phyloP scores from a whole-genome alignment of 30 jellyfish, hydroid and myxozoan genomes.

The Aurelia sp. region DNA sequence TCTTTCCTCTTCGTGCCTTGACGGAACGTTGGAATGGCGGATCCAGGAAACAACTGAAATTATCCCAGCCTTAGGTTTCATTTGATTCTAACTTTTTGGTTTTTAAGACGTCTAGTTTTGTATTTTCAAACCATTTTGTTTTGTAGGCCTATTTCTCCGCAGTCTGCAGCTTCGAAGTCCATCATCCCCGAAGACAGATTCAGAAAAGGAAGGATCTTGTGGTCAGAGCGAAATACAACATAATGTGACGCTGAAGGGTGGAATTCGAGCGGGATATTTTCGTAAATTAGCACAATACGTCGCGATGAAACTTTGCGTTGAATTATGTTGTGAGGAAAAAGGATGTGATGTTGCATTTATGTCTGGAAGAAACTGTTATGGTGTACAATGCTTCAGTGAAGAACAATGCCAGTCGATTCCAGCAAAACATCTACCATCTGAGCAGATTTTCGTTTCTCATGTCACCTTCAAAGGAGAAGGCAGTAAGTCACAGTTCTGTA shows the following conservation, averaged over 20 bases:
- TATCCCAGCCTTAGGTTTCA: too few species aligned
- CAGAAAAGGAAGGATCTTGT: conserved; percentile 87
- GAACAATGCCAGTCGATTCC: conserved; percentile 94
- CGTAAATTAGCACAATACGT: conserved; percentile 98
- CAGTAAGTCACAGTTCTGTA: conserved; percentile 47
- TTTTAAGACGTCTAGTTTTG: too few species aligned
- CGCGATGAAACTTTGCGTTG: conserved; percentile 96
- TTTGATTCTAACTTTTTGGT: too few species aligned
- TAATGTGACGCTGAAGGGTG: conserved; percentile 92
- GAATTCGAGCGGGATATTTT: conserved; percentile 96
- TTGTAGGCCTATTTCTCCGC: conserved; percentile 36
- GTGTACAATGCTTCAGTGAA: conserved; percentile 97
- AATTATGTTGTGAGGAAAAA: conserved; percentile 94
- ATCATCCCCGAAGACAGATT: neutral
- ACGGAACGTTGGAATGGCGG: too few species aligned
- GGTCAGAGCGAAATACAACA: conserved; percentile 85
- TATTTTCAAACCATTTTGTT: neutral
- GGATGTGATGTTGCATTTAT: conserved; percentile 99
- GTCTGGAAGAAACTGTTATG: conserved; percentile 96
- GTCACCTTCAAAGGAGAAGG: conserved; percentile 97
- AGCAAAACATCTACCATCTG: conserved; percentile 77
- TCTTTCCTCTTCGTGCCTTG: too few species aligned
- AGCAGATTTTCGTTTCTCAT: conserved; percentile 88
- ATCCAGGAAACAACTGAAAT: too few species aligned
- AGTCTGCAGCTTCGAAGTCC: conserved; percentile 61